phyloP scores from a whole-genome alignment of 2,888 invertebrate species.

The Agrochola macilenta region DNA sequence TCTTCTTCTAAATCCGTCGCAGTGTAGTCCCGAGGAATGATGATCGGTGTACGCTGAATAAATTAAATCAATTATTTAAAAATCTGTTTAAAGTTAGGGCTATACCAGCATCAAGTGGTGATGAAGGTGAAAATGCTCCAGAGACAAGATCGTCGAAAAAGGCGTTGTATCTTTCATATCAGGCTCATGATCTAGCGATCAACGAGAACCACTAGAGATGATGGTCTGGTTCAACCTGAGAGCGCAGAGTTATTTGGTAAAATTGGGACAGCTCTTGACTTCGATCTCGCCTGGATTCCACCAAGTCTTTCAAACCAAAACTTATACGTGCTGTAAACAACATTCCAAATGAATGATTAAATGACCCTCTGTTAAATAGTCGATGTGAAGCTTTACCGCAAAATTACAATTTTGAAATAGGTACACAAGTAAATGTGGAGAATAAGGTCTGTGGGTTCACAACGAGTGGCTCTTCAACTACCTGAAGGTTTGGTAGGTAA shows the following conservation, averaged over 20 bases:
- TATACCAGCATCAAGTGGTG: background rate
- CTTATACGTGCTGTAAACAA: slow-evolving; percentile 93
- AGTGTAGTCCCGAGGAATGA: slow-evolving; percentile 94
- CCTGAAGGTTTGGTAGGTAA: slow-evolving; percentile 95
- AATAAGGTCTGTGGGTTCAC: slow-evolving; percentile 95
- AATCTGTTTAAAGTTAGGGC: background rate
- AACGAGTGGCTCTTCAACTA: slow-evolving; percentile 98
- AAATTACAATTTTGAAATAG: slow-evolving; percentile 99
- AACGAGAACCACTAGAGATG: too few relatives aligned
- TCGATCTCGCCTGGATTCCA: too few relatives aligned
- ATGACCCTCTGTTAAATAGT: slow-evolving; percentile 93
- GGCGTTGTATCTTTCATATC: background rate
- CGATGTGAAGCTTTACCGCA: slow-evolving; percentile 94
- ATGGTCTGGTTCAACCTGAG: too few relatives aligned
- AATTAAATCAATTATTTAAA: background rate
- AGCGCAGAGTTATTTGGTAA: too few relatives aligned
- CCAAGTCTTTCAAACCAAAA: slow-evolving; percentile 95
- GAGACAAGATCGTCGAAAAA: background rate
- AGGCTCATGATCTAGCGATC: too few relatives aligned
- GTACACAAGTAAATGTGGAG: slow-evolving; percentile 99
- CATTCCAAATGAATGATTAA: slow-evolving; percentile 94
- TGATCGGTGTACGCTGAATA: slow-evolving; percentile 90
- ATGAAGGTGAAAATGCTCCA: too few relatives aligned
- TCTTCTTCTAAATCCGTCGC: slow-evolving; percentile 95
- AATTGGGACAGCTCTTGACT: too few relatives aligned